These are phyloP conservation scores for Drosophila maculinotata DNA, from an alignment of 2,888 invertebrate genomes.

Conservation along the genomic window DNA sequence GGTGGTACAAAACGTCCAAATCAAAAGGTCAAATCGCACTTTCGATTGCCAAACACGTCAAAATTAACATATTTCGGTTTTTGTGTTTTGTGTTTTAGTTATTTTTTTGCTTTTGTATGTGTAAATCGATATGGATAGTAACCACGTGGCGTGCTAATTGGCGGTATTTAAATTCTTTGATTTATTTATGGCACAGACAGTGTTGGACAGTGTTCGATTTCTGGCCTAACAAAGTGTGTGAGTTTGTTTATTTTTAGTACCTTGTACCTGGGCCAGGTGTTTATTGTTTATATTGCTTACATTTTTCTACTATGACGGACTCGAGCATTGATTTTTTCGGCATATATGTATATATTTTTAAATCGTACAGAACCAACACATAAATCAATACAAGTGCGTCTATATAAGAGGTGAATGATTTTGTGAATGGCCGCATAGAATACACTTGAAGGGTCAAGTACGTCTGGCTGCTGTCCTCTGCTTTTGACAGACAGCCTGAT, in stretches of 20 bases:
- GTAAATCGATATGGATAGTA: conserved; percentile 54
- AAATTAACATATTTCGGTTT: conserved; percentile 22
- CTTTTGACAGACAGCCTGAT: conserved; percentile 36
- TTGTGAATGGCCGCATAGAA: conserved; percentile 26
- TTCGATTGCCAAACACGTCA: conserved; percentile 29
- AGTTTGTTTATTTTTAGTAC: conserved; percentile 45
- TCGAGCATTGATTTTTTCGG: conserved; percentile 33
- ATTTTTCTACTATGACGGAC: conserved; percentile 11
- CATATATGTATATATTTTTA: conserved; percentile 8
- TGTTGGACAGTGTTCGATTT: conserved; percentile 38
- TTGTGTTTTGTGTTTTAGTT: conserved; percentile 5
- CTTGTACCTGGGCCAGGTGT: conserved; percentile 26
- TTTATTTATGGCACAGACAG: conserved; percentile 50
- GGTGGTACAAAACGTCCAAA: conserved; percentile 1
- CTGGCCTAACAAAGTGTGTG: conserved; percentile 4
- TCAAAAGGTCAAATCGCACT: conserved; percentile 27
- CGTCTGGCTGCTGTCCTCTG: conserved; percentile 35
- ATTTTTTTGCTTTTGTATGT: conserved; percentile 6
- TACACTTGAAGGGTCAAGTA: conserved; percentile 38
- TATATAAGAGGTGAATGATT: conserved; percentile 3
- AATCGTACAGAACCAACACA: neutral
- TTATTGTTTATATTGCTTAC: conserved; percentile 34
- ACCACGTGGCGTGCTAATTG: conserved; percentile 40
- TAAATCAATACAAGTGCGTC: conserved; percentile 22
- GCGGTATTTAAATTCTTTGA: conserved; percentile 48